These are phyloP conservation scores for Lasioglossum vierecki DNA, from an alignment of 2,888 invertebrate species.

Conservation along the genomic window DNA sequence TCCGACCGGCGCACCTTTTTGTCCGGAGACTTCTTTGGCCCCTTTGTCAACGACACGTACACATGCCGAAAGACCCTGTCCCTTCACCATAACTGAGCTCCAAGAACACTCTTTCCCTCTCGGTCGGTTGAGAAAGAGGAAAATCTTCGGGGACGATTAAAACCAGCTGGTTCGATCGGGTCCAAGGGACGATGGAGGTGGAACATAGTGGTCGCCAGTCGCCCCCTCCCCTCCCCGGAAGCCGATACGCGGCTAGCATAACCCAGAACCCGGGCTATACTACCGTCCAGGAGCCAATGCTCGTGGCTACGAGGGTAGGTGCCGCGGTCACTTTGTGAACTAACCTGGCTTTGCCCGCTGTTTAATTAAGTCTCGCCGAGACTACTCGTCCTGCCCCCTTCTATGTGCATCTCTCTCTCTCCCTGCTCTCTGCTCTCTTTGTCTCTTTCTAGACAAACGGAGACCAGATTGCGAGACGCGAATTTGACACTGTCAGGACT, in stretches of 20 bases:
- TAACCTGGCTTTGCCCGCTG: conserved; percentile 83
- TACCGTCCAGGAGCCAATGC: conserved; percentile 61
- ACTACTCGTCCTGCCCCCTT: conserved; percentile 78
- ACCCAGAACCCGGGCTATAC: conserved; percentile 63
- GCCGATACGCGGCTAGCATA: conserved; percentile 56
- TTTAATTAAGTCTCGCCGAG: conserved; percentile 84
- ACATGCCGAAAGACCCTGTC: not conserved
- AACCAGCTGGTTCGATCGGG: conserved; percentile 38
- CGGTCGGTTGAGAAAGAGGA: not conserved
- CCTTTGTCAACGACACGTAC: conserved; percentile 29
- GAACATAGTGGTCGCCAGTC: conserved; percentile 11
- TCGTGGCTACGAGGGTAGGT: conserved; percentile 74
- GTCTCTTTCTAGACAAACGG: conserved; percentile 33
- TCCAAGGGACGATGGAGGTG: not conserved
- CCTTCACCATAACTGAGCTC: not conserved
- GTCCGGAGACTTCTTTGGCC: not conserved
- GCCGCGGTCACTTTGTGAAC: conserved; percentile 84
- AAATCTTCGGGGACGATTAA: conserved; percentile 47
- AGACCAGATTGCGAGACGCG: conserved; percentile 55
- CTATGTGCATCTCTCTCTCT: conserved; percentile 53
- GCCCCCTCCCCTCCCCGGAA: conserved; percentile 36
- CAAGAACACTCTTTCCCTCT: not conserved
- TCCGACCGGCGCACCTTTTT: not conserved
- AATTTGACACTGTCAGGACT: conserved; percentile 62
- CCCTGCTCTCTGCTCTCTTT: conserved; percentile 28